Percentiles rank a stretch among this genome's conserved stretches.
These are phyloP conservation scores for Limonius californicus DNA, from an alignment of 1,140 invertebrate species.

Conservation along the genomic window DNA sequence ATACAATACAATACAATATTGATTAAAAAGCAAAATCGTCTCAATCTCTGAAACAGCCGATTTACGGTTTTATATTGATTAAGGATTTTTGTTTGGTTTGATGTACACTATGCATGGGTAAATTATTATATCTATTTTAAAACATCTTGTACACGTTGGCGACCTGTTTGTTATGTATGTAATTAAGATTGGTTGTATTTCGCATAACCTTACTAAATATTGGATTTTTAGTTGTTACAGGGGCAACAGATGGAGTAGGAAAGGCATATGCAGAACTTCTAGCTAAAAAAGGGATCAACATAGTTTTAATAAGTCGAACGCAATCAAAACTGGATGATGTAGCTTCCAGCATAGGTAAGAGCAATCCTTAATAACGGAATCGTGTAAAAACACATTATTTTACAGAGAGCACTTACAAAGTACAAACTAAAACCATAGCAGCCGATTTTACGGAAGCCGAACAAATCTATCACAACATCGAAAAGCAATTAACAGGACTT, in stretches of 20 bases:
- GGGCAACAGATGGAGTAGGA: conserved; percentile 90
- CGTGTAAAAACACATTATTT: conserved; percentile 28
- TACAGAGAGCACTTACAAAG: conserved; percentile 66
- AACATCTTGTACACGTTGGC: too few species aligned
- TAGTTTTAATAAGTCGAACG: conserved; percentile 86
- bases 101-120: too few species aligned
- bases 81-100: too few species aligned
- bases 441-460: conserved; percentile 75
- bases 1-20: too few species aligned
- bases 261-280: conserved; percentile 81
- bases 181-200: too few species aligned
- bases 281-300: conserved; percentile 75
- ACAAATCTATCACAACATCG: conserved; percentile 73
- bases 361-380: neutral
- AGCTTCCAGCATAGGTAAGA: conserved; percentile 76
- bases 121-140: too few species aligned
- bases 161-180: too few species aligned
- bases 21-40: too few species aligned
- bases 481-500: conserved; percentile 67
- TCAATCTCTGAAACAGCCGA: too few species aligned
- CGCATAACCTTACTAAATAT: too few species aligned
- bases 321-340: conserved; percentile 76
- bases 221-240: conserved; percentile 69
- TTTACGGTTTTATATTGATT: too few species aligned
- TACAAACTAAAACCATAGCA: conserved; percentile 77